Evolutionary conservation across 2,797 vertebrate genomes (phyloP).

Genomic region (Meda fulgida): DNA sequence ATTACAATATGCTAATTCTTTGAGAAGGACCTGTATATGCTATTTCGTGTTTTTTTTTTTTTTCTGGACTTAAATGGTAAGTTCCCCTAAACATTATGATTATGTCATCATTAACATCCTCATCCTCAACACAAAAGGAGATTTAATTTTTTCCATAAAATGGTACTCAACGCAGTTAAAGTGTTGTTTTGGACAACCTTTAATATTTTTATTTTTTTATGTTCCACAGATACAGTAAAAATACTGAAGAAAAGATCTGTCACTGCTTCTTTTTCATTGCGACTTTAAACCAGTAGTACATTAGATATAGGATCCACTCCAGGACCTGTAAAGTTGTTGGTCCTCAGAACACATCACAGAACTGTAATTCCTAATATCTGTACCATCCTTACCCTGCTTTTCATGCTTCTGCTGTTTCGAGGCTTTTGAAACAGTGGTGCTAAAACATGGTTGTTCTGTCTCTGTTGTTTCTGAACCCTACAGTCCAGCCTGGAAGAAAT

Average conservation of each 20-base stretch:
- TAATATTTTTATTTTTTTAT: too few species aligned
- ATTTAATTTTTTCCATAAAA: background rate
- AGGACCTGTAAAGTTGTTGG: background rate
- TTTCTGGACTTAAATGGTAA: background rate
- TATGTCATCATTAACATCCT: background rate
- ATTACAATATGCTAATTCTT: too few species aligned
- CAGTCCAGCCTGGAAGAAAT: conserved; percentile 15
- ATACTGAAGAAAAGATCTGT: background rate
- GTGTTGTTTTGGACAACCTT: background rate
- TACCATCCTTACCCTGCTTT: background rate
- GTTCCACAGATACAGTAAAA: background rate
- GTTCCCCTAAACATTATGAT: background rate
- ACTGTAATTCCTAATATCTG: background rate
- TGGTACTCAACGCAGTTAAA: background rate
- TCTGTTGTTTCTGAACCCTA: conserved; percentile 1
- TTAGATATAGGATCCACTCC: background rate
- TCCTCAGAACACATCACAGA: background rate
- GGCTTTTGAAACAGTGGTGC: background rate
- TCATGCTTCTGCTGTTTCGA: background rate
- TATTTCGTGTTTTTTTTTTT: background rate
- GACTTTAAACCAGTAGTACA: background rate
- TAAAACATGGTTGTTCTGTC: background rate
- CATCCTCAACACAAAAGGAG: background rate
- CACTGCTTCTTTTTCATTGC: background rate
- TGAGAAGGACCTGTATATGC: too few species aligned